These are phyloP conservation scores for Microtus montanus DNA, from an alignment of 2,113 vertebrate genomes.

Conservation along the genomic window DNA sequence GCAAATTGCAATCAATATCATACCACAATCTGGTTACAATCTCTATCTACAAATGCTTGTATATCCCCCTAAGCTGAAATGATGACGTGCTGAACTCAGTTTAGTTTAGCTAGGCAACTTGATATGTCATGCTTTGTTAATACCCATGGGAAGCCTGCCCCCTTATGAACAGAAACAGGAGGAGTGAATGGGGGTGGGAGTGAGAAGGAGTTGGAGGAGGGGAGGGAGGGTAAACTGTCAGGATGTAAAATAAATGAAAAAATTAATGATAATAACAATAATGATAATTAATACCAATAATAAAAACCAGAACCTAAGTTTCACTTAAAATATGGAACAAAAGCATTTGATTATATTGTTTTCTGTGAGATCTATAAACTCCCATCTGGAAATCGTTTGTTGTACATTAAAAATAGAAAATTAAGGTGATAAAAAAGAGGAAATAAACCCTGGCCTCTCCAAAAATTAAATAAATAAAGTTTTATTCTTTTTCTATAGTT, in stretches of 20 bases:
- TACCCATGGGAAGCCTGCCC: not conserved
- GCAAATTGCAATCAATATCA: not conserved
- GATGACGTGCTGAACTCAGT: not conserved
- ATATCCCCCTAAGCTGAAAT: not conserved
- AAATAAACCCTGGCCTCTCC: not conserved
- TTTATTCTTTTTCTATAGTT: not conserved
- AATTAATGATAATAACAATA: not conserved
- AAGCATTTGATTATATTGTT: constrained; percentile 28
- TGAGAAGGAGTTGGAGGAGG: not conserved
- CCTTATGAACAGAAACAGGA: not conserved
- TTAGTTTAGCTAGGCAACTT: too few relatives aligned
- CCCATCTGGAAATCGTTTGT: constrained; percentile 19
- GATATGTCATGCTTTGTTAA: too few relatives aligned
- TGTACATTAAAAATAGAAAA: not conserved
- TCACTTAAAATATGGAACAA: constrained; percentile 44
- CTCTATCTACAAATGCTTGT: not conserved
- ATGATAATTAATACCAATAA: too few relatives aligned
- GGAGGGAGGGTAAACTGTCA: not conserved
- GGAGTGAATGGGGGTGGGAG: not conserved
- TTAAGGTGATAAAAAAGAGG: not conserved
- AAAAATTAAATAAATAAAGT: not conserved
- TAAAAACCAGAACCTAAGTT: constrained; percentile 37
- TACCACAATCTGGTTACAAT: not conserved
- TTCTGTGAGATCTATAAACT: constrained; percentile 37
- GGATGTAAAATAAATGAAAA: not conserved